phyloP scores from a whole-genome alignment of 2,113 vertebrate genomes.

The Abramis brama region DNA sequence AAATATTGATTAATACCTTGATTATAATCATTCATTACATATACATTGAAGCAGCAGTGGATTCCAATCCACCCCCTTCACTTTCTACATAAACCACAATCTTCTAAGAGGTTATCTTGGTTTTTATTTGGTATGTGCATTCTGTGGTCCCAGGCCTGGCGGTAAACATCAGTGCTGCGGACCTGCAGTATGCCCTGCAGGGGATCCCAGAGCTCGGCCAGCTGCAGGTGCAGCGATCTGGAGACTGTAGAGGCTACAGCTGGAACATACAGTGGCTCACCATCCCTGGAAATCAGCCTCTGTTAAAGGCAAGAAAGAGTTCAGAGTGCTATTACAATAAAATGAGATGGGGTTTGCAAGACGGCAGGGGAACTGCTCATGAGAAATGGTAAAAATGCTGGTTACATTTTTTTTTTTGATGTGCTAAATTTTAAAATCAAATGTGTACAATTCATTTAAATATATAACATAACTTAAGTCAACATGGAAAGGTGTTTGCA shows the following conservation, averaged over 20 bases:
- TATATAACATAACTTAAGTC: too few species aligned
- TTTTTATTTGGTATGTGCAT: not conserved
- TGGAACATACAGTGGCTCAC: conserved; percentile 79
- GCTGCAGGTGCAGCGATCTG: conserved; percentile 67
- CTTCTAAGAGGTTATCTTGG: not conserved
- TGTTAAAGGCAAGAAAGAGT: conserved; percentile 75
- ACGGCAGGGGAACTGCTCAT: not conserved
- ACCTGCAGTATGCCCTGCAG: conserved; percentile 80
- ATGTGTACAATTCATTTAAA: too few species aligned
- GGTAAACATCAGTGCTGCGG: conserved; percentile 37
- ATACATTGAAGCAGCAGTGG: too few species aligned
- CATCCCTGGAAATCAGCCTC: conserved; percentile 73
- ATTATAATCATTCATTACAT: too few species aligned
- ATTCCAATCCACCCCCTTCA: too few species aligned
- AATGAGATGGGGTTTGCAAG: not conserved
- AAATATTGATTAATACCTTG: too few species aligned
- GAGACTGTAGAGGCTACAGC: conserved; percentile 69
- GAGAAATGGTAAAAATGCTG: too few species aligned
- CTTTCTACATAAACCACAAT: not conserved
- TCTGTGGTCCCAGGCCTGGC: not conserved
- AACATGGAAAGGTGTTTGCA: too few species aligned
- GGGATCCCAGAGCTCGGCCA: conserved; percentile 75
- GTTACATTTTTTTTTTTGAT: too few species aligned
- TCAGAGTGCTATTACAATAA: not conserved
- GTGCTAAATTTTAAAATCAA: too few species aligned